These are phyloP conservation scores for Syrphus vitripennis DNA, from an alignment of 2,888 invertebrate species.

Conservation along the genomic window DNA sequence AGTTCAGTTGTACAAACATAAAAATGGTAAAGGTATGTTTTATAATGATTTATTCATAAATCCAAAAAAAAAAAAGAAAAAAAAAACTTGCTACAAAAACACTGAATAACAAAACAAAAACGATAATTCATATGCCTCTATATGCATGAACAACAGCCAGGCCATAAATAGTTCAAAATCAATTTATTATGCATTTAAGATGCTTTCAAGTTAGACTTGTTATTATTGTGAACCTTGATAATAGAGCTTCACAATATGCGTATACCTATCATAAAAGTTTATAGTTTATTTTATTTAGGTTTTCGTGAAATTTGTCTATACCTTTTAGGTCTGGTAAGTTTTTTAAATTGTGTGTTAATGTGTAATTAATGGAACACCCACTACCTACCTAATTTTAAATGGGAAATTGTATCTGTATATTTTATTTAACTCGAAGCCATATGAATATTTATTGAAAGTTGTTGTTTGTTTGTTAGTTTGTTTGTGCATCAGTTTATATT, in stretches of 20 bases:
- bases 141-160: background rate
- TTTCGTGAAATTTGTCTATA: background rate
- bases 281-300: background rate
- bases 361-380: conserved; percentile 8
- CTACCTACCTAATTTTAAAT: background rate
- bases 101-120: background rate
- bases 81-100: background rate
- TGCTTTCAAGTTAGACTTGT: background rate
- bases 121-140: background rate
- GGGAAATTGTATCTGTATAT: background rate
- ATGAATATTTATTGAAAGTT: conserved; percentile 14
- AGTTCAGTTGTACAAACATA: no score
- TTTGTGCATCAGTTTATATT: background rate
- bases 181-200: conserved; percentile 6
- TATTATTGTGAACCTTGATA: background rate
- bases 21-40: no score
- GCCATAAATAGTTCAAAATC: conserved; percentile 4
- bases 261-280: background rate
- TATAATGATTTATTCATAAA: background rate
- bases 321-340: background rate
- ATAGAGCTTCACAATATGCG: background rate
- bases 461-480: background rate
- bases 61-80: background rate
- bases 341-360: background rate
- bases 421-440: background rate